These are phyloP conservation scores for Colossoma macropomum DNA, from an alignment of 2,113 vertebrate genomes.

Conservation along the genomic window DNA sequence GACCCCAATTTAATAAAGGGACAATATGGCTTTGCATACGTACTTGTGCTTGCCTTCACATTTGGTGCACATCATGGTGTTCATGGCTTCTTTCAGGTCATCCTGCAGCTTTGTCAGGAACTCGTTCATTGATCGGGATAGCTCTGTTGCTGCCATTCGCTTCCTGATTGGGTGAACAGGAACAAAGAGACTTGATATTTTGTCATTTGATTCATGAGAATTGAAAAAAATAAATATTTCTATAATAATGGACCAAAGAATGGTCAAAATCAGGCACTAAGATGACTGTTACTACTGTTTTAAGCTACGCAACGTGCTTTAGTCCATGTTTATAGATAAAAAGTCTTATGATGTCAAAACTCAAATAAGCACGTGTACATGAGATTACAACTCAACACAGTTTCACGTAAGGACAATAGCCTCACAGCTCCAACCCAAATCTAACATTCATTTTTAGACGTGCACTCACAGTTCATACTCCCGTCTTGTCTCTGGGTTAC, in stretches of 20 bases:
- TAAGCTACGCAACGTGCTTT: too few species aligned
- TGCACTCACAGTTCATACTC: constrained; percentile 91
- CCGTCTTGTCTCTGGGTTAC: constrained; percentile 87
- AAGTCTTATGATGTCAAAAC: too few species aligned
- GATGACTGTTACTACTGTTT: too few species aligned
- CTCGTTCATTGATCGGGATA: constrained; percentile 89
- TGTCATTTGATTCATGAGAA: background rate
- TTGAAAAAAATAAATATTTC: too few species aligned
- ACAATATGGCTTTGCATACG: constrained; percentile 37
- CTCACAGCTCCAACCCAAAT: too few species aligned
- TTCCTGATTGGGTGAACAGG: constrained; percentile 75
- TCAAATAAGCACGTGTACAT: too few species aligned
- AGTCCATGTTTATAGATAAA: too few species aligned
- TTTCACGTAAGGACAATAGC: too few species aligned
- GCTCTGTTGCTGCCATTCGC: constrained; percentile 87
- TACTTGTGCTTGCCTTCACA: constrained; percentile 96
- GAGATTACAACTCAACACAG: too few species aligned
- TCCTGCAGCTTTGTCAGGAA: constrained; percentile 93
- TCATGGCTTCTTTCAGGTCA: constrained; percentile 94
- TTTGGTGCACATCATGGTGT: constrained; percentile 95
- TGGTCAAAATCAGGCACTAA: too few species aligned
- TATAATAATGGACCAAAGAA: too few species aligned
- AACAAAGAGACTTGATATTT: background rate
- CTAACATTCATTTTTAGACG: background rate
- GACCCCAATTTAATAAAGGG: too few species aligned